Conservation (phyloP, 2,888 invertebrate species). For the Ptilodon capucinus region DNA sequence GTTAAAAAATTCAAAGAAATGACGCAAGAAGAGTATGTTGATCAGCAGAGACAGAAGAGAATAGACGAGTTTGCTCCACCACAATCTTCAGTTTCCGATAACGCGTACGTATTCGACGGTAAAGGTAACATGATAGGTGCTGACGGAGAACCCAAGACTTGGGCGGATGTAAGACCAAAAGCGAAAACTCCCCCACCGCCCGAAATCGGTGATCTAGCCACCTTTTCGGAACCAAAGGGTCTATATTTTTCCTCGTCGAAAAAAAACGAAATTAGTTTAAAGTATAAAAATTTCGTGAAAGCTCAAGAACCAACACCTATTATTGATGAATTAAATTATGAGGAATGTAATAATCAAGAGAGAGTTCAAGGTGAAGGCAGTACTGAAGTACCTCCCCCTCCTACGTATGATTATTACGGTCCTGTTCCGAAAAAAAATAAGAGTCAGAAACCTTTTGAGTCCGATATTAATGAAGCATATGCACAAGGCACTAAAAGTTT, state of each 20-base stretch:
- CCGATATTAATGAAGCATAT: conserved; percentile 69
- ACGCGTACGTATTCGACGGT: conserved; percentile 53
- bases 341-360: conserved; percentile 27
- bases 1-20: conserved; percentile 79
- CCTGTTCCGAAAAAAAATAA: conserved; percentile 62
- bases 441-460: conserved; percentile 62
- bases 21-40: conserved; percentile 90
- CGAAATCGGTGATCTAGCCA: conserved; percentile 39
- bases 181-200: conserved; percentile 51
- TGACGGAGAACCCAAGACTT: conserved; percentile 44
- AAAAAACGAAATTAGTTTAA: conserved; percentile 43
- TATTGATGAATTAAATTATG: conserved; percentile 53
- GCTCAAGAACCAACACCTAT: conserved; percentile 56
- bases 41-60: conserved; percentile 88
- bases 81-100: conserved; percentile 38
- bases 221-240: conserved; percentile 49
- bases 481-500: conserved; percentile 71
- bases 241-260: conserved; percentile 62
- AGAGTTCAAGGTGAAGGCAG: conserved; percentile 32
- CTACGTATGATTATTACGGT: conserved; percentile 85
- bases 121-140: conserved; percentile 48
- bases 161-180: conserved; percentile 66
- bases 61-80: conserved; percentile 91
- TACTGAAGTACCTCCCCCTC: conserved; percentile 85
- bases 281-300: conserved; percentile 68